Conservation (phyloP, 2,888 invertebrate genomes). For the Troides oblongomaculatus region DNA sequence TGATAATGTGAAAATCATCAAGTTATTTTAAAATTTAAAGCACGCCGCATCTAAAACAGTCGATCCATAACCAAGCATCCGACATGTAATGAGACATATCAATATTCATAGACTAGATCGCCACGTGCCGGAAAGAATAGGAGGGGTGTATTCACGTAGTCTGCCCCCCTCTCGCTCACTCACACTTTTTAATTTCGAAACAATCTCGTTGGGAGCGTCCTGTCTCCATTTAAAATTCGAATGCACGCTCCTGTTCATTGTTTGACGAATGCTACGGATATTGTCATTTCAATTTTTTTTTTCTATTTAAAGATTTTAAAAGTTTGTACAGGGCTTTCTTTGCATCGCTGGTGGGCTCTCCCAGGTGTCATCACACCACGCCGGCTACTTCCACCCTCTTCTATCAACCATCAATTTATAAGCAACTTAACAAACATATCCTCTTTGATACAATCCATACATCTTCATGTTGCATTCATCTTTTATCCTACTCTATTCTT, state of each 20-base stretch:
- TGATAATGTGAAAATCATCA: neutral
- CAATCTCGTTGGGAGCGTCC: conserved; percentile 45
- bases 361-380: neutral
- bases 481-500: too few species aligned
- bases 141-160: conserved; percentile 37
- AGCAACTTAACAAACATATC: too few species aligned
- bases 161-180: conserved; percentile 37
- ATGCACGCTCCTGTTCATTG: conserved; percentile 47
- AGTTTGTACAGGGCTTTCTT: conserved; percentile 30
- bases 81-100: conserved; percentile 46
- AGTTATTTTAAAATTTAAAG: conserved; percentile 28
- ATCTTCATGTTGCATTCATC: too few species aligned
- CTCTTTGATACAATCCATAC: too few species aligned
- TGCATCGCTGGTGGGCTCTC: conserved; percentile 43
- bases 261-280: conserved; percentile 46
- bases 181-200: conserved; percentile 50
- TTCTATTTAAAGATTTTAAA: conserved; percentile 33
- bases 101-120: conserved; percentile 50
- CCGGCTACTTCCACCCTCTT: too few species aligned
- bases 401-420: too few species aligned
- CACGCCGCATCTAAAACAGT: conserved; percentile 29
- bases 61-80: conserved; percentile 35
- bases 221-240: conserved; percentile 49
- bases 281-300: conserved; percentile 45
- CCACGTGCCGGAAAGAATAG: conserved; percentile 49